phyloP scores from a whole-genome alignment of 2,113 vertebrate species.

The Dicrurus megarhynchus region DNA sequence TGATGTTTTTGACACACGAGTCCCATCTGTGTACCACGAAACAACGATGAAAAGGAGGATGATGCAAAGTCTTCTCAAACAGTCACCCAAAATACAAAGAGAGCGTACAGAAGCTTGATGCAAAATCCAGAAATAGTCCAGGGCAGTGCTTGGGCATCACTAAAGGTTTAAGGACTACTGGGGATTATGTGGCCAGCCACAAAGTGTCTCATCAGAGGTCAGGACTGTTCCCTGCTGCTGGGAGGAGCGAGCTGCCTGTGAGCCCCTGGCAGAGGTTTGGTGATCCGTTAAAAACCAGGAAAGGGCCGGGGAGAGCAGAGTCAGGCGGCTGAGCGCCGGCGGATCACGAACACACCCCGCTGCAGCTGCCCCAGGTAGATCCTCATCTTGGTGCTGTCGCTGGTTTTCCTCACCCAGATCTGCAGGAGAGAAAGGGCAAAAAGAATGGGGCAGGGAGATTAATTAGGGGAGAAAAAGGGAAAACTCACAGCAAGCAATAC shows the following conservation, averaged over 20 bases:
- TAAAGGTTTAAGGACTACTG: conserved; percentile 36
- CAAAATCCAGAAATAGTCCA: conserved; percentile 37
- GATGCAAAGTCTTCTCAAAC: conserved; percentile 18
- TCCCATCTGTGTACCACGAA: neutral
- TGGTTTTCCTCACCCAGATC: conserved; percentile 99
- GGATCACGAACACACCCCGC: conserved; percentile 93
- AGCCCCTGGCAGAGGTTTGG: neutral
- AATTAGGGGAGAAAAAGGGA: neutral
- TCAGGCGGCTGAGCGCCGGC: conserved; percentile 92
- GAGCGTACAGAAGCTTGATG: neutral
- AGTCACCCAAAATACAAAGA: conserved; percentile 17
- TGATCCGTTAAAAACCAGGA: neutral
- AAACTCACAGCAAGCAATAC: neutral
- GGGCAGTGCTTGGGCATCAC: conserved; percentile 4
- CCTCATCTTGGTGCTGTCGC: conserved; percentile 98
- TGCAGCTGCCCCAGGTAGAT: conserved; percentile 98
- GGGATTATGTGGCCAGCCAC: conserved; percentile 49
- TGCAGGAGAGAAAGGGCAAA: conserved; percentile 33
- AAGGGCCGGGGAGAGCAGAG: neutral
- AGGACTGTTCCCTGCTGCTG: neutral
- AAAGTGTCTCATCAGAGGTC: neutral
- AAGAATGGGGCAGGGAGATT: neutral
- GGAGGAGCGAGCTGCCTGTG: neutral
- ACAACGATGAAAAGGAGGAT: neutral
- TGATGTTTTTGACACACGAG: neutral